Conservation (phyloP, 2,113 vertebrate species). For the Oophaga pumilio region DNA sequence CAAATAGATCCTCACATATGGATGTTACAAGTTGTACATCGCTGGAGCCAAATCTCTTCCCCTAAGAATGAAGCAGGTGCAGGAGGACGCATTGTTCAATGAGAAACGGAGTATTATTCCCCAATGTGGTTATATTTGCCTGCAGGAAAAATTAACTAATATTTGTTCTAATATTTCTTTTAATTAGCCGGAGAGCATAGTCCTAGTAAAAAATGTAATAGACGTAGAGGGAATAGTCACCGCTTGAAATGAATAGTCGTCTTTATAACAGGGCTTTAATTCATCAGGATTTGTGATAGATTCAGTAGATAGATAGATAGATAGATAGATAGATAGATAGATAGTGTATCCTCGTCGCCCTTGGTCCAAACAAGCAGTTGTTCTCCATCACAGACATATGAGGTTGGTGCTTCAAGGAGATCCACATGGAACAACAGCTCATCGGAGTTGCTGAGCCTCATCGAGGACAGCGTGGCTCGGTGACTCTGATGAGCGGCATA, state of each 20-base stretch:
- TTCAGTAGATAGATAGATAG: background rate
- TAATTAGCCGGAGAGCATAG: background rate
- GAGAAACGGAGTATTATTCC: background rate
- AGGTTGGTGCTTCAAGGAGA: no score
- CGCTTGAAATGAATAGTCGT: background rate
- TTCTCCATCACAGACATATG: no score
- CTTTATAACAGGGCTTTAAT: background rate
- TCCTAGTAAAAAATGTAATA: background rate
- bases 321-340: conserved; percentile 6
- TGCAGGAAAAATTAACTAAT: conserved; percentile 4
- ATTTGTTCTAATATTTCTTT: conserved; percentile 4
- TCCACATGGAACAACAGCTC: no score
- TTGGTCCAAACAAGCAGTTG: no score
- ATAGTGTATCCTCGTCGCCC: no score
- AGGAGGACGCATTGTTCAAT: conserved; percentile 11
- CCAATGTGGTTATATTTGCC: background rate
- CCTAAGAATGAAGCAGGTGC: conserved; percentile 32
- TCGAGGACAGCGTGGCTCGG: no score
- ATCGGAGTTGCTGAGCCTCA: no score
- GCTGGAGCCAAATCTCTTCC: conserved; percentile 25
- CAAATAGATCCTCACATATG: conserved; percentile 58
- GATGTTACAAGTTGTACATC: conserved; percentile 28
- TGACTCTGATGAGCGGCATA: no score
- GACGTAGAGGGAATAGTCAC: background rate
- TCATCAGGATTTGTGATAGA: no score